These are phyloP conservation scores for Mionectes olivaceus DNA, from an alignment of 2,797 vertebrate species.

Conservation along the genomic window DNA sequence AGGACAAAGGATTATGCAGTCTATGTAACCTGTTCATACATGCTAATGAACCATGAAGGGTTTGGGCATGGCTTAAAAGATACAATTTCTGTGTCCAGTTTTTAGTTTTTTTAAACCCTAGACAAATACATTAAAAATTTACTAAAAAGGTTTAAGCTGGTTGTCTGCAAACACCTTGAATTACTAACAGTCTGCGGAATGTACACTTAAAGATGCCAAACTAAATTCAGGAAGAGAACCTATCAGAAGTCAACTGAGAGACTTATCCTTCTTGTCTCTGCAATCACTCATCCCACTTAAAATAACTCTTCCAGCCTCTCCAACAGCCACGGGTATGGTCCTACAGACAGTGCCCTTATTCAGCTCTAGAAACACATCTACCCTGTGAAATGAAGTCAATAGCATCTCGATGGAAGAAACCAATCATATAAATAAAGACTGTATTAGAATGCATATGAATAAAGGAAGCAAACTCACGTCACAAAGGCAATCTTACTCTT, in stretches of 20 bases:
- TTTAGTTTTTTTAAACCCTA: not conserved
- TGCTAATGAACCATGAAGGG: not conserved
- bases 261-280: not conserved
- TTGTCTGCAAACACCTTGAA: not conserved
- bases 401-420: not conserved
- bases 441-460: not conserved
- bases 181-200: not conserved
- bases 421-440: not conserved
- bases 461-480: not conserved
- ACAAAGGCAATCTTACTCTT: not conserved
- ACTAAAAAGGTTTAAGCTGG: not conserved
- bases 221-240: not conserved
- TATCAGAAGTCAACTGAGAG: not conserved
- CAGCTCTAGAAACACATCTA: not conserved
- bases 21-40: not conserved
- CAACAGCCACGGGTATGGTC: not conserved
- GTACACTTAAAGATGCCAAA: not conserved
- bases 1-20: not conserved
- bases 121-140: not conserved
- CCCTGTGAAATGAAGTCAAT: not conserved
- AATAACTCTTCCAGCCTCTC: not conserved
- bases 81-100: not conserved
- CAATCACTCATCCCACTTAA: accelerated
- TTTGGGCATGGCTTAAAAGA: not conserved
- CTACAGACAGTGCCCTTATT: not conserved